Base-by-base conservation (phyloP, 2,113 vertebrate species). In the Psophia crepitans region DNA sequence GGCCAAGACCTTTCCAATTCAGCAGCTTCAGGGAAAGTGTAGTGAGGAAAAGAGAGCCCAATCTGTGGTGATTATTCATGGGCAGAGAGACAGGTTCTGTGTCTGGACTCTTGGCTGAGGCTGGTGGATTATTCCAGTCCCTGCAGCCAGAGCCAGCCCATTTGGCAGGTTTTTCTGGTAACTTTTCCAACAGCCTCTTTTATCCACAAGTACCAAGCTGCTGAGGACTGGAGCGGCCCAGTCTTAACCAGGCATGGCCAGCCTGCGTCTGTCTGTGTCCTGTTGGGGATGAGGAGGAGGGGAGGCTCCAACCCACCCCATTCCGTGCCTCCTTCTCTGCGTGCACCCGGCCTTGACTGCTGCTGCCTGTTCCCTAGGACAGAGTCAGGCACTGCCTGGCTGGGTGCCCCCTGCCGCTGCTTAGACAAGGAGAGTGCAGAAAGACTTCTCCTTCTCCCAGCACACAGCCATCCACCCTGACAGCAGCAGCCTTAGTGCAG, bases 281-380 rank as follows among this genome's bases (percentile, higher is more conserved):
- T 8, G 13, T 12, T 69, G 53, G 20, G 44, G 73, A 24, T 8
- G 73, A 46, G 35, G 37, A 84, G 44, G 49, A 8, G 12, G 14
- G 11, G 30, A 1, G 4, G n/a, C 32, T 43, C 16, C 12, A 73
- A 41, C 30, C 27, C 44, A 60, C 13, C 14, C 17, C 5, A 0
- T 41, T 61, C n/a, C 0, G 0, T 54, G 43, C 37, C 41, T 18
- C 24, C 4, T 4, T 6, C 1, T 4, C 24, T 44, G 14, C 43
- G 3, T n/a, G 56, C 14, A 22, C n/a, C 33, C 12, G 2, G 54
- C 37, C 35, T 24, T 56, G 64, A 80, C 73, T 60, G 46, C 54
- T 58, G 17, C 58, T 41, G 44, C 23, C 35, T 21, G 0, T 39
- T 87, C 20, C 43, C 30, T 12, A 10, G 48, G 20, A 33, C 66